phyloP scores from a whole-genome alignment of 2,113 vertebrate species.

The Clupea harengus region DNA sequence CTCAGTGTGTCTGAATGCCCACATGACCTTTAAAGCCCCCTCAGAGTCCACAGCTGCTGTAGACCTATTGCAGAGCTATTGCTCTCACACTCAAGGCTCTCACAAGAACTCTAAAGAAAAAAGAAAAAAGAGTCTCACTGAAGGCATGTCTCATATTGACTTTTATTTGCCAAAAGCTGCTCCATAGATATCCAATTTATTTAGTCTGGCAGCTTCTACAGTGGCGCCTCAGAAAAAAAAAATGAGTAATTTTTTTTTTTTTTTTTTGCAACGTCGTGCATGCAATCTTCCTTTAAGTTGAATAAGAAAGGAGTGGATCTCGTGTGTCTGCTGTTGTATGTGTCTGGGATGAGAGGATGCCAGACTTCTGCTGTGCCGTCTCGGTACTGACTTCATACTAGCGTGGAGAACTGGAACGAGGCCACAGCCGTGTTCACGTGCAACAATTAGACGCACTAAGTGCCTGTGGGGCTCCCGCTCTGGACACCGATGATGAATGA shows the following conservation, averaged over 20 bases:
- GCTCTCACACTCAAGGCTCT: background rate
- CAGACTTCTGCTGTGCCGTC: background rate
- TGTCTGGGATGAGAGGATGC: background rate
- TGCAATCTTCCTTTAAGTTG: background rate
- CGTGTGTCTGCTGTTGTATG: background rate
- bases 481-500: background rate
- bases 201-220: too few species aligned
- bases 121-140: background rate
- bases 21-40: conserved; percentile 56
- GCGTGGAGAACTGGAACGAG: background rate
- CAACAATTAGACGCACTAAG: conserved; percentile 7
- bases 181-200: background rate
- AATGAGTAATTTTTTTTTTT: too few species aligned
- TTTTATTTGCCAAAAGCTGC: background rate
- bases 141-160: conserved; percentile 32
- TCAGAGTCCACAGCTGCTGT: conserved; percentile 29
- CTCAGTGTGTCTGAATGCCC: conserved; percentile 40
- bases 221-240: background rate
- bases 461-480: background rate
- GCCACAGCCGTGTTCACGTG: background rate
- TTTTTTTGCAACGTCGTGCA: background rate
- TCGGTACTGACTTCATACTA: background rate
- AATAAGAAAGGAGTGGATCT: background rate
- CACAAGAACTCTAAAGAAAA: background rate
- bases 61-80: conserved; percentile 53